A percentile compares a stretch with the other conserved stretches of the same genome.
These are phyloP conservation scores for Caenorhabditis zanzibari DNA, from an alignment of 2,888 invertebrate genomes.

Conservation along the genomic window DNA sequence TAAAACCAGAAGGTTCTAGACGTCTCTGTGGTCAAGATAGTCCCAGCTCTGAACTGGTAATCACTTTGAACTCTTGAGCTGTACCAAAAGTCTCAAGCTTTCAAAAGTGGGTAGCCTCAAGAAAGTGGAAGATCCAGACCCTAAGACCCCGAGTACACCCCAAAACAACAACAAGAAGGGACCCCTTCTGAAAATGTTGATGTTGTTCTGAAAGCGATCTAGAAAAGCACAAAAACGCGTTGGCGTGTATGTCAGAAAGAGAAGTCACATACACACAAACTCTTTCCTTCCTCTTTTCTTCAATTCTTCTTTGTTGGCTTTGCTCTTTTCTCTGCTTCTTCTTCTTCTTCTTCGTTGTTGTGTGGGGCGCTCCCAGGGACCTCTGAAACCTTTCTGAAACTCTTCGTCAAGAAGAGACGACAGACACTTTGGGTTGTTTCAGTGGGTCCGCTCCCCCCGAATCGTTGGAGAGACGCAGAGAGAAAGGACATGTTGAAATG, in stretches of 20 bases:
- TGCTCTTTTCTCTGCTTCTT: conserved; percentile 9
- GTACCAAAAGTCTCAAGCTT: no score
- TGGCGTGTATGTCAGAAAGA: conserved; percentile 10
- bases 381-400: conserved; percentile 51
- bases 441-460: not conserved
- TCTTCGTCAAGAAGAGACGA: conserved; percentile 34
- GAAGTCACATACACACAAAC: conserved; percentile 41
- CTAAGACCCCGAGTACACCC: no score
- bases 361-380: conserved; percentile 49
- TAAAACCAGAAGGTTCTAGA: no score
- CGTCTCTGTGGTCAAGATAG: no score
- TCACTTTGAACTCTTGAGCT: no score
- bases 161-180: no score
- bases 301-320: conserved; percentile 18
- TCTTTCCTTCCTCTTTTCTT: not conserved
- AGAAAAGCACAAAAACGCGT: conserved; percentile 4
- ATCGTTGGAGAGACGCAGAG: not conserved
- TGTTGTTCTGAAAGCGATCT: not conserved
- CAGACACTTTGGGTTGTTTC: conserved; percentile 14
- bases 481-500: conserved; percentile 2
- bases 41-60: no score
- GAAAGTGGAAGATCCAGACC: no score
- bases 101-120: no score
- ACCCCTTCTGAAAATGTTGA: not conserved
- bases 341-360: not conserved